Conservation (phyloP, 2,113 vertebrate genomes). For the Rhinichthys klamathensis region DNA sequence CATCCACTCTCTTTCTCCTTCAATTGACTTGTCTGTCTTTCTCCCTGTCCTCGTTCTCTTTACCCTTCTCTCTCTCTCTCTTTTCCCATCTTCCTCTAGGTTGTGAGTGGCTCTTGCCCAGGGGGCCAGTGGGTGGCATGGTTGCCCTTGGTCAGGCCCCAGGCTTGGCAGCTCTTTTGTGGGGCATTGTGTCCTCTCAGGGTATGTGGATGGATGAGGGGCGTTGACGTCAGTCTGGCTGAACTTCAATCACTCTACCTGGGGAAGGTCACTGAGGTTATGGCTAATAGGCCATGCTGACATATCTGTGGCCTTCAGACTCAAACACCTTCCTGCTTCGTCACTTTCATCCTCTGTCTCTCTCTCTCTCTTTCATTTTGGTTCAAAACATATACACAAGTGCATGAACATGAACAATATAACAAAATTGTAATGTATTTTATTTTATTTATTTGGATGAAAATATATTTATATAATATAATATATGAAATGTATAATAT, state of each 20-base stretch:
- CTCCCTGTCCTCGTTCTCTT: slow-evolving; percentile 27
- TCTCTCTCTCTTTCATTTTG: not conserved
- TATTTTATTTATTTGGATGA: too few relatives aligned
- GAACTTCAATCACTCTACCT: slow-evolving; percentile 28
- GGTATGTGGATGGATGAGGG: slow-evolving; percentile 30
- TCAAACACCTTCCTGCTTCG: not conserved
- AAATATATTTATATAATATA: not conserved
- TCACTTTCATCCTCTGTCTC: not conserved
- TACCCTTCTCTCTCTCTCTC: slow-evolving; percentile 18
- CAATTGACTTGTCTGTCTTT: slow-evolving; percentile 36
- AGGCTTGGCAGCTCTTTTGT: slow-evolving; percentile 61
- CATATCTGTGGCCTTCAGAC: not conserved
- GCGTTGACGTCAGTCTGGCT: slow-evolving; percentile 34
- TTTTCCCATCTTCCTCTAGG: slow-evolving; percentile 56
- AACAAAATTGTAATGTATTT: too few relatives aligned
- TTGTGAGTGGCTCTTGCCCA: slow-evolving; percentile 62
- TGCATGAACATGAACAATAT: not conserved
- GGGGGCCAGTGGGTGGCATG: slow-evolving; percentile 61
- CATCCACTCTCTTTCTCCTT: slow-evolving; percentile 49
- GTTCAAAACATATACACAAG: not conserved
- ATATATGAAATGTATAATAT: too few relatives aligned
- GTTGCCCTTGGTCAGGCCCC: slow-evolving; percentile 69
- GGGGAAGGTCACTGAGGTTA: slow-evolving; percentile 17
- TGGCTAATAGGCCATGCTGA: slow-evolving; percentile 5
- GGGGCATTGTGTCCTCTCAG: slow-evolving; percentile 49